Evolutionary conservation across 53 echinoderm and acorn worm genomes (phyloP).

Genomic region (Mesocentrotus franciscanus): DNA sequence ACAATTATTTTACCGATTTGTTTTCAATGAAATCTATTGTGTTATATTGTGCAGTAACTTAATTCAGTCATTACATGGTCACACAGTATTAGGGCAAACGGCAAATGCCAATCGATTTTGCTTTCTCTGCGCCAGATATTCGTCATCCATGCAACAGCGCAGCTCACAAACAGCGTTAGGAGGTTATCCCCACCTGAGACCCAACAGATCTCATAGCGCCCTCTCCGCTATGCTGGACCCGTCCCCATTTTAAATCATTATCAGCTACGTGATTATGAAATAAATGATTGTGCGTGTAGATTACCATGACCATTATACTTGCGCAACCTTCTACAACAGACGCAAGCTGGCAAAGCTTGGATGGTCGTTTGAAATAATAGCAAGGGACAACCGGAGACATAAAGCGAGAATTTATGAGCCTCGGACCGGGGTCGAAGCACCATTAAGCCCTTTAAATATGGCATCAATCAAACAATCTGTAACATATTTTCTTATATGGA

Average conservation of each 20-base stretch:
- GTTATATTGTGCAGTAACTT: too few relatives aligned
- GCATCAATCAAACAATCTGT: constrained; percentile 49
- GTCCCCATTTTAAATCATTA: neutral
- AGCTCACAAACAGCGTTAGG: neutral
- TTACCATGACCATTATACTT: neutral
- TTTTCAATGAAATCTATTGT: too few relatives aligned
- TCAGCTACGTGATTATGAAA: neutral
- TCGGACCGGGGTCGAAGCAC: constrained; percentile 21
- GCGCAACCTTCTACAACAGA: constrained; percentile 8
- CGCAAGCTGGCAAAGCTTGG: neutral
- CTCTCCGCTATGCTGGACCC: neutral
- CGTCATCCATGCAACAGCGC: neutral
- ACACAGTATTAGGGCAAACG: too few relatives aligned
- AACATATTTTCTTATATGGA: constrained; percentile 38
- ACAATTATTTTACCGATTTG: too few relatives aligned
- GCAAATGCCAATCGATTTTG: neutral
- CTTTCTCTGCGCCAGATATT: neutral
- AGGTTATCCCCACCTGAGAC: neutral
- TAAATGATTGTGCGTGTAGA: neutral
- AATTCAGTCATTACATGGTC: too few relatives aligned
- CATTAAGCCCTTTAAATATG: constrained; percentile 3
- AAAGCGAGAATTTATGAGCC: constrained; percentile 64
- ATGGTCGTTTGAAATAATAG: constrained; percentile 43
- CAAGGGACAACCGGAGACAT: constrained; percentile 49
- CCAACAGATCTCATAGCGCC: neutral